These are phyloP conservation scores for Hoplias malabaricus DNA, from an alignment of 2,113 vertebrate genomes.

Conservation along the genomic window DNA sequence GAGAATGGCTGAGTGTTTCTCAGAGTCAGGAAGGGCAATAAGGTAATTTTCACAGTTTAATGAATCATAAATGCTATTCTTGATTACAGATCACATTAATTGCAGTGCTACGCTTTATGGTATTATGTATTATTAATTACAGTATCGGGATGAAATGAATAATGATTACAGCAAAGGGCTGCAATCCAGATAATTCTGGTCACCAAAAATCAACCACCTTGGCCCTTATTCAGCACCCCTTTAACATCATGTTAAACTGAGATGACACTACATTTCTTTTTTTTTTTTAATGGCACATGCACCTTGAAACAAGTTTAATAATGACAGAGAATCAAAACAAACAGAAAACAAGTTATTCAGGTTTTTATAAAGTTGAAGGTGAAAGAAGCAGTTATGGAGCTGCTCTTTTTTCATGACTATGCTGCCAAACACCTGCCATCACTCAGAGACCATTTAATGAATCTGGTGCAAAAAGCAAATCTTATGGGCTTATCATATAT, in stretches of 20 bases:
- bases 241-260: background rate
- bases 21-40: background rate
- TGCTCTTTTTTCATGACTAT: background rate
- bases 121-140: background rate
- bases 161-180: background rate
- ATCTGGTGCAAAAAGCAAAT: no score
- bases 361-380: background rate
- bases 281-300: background rate
- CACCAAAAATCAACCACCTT: background rate
- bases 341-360: background rate
- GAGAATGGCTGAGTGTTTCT: background rate
- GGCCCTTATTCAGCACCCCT: background rate
- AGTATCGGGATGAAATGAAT: background rate
- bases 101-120: background rate
- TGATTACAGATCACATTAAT: constrained; percentile 1
- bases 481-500: no score
- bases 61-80: constrained; percentile 2
- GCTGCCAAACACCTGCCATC: background rate
- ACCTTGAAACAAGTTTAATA: background rate
- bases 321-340: background rate
- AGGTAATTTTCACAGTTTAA: constrained; percentile 5
- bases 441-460: no score
- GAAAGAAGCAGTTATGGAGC: background rate
- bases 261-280: background rate
- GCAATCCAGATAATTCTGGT: background rate